phyloP scores from a whole-genome alignment of 2,888 invertebrate genomes.

The Agrotis segetum region DNA sequence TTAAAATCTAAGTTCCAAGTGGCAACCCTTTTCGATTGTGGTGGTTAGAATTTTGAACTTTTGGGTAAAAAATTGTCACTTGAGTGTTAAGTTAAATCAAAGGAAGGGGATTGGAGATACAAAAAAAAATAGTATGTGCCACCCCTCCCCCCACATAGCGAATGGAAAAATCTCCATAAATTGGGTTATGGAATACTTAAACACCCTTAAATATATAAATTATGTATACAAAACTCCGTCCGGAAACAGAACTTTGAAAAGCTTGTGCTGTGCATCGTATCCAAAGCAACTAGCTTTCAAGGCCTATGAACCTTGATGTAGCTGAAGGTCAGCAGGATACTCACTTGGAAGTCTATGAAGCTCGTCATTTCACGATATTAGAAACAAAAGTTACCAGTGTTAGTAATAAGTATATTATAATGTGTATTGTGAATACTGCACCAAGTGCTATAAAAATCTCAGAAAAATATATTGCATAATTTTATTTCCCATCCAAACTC shows the following conservation, averaged over 20 bases:
- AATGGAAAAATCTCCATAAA: too few relatives aligned
- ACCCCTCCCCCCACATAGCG: too few relatives aligned
- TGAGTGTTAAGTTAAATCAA: too few relatives aligned
- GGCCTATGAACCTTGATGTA: neutral
- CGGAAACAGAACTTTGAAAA: neutral
- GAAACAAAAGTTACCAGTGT: constrained; percentile 33
- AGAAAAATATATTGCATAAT: constrained; percentile 21
- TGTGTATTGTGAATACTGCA: constrained; percentile 13
- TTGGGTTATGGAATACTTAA: too few relatives aligned
- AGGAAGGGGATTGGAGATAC: too few relatives aligned
- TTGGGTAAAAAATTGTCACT: too few relatives aligned
- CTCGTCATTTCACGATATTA: neutral
- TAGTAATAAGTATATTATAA: neutral
- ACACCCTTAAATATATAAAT: neutral
- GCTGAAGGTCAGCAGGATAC: neutral
- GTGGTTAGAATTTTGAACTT: too few relatives aligned
- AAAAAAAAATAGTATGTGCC: too few relatives aligned
- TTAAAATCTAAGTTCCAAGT: too few relatives aligned
- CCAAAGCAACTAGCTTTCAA: neutral
- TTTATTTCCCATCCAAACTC: constrained; percentile 36
- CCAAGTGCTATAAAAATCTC: constrained; percentile 32
- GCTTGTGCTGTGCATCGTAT: neutral
- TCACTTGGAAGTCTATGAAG: neutral
- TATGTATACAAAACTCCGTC: constrained; percentile 4
- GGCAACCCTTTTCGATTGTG: too few relatives aligned